phyloP scores from a whole-genome alignment of 2,888 invertebrate species.

The Panzeria rudis region DNA sequence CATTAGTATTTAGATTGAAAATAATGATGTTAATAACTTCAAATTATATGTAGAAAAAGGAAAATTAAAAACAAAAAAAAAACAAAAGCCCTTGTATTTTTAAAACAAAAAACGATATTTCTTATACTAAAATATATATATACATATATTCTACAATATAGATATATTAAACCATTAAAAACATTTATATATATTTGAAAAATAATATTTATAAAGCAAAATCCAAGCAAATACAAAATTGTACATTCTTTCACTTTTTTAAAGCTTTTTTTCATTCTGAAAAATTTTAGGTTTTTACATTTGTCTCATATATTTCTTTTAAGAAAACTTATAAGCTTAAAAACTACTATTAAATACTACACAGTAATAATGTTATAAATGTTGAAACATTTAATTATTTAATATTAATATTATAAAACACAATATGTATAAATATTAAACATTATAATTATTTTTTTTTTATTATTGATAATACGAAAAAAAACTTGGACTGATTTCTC shows the following conservation, averaged over 20 bases:
- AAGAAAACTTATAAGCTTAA: conserved; percentile 53
- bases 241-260: conserved; percentile 68
- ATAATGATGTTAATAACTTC: conserved; percentile 68
- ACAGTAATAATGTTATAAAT: conserved; percentile 69
- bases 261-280: conserved; percentile 43
- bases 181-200: conserved; percentile 31
- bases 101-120: conserved; percentile 52
- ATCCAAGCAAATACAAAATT: conserved; percentile 33
- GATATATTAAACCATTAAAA: conserved; percentile 28
- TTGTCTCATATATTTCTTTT: conserved; percentile 42
- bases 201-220: conserved; percentile 28
- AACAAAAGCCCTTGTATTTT: conserved; percentile 45
- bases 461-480: conserved; percentile 65
- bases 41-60: conserved; percentile 67
- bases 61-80: conserved; percentile 39
- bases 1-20: conserved; percentile 59
- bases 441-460: conserved; percentile 52
- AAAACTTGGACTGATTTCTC: conserved; percentile 73
- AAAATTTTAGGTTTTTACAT: not conserved
- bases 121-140: conserved; percentile 46
- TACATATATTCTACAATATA: conserved; percentile 34
- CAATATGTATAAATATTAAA: conserved; percentile 51
- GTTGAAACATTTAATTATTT: conserved; percentile 62
- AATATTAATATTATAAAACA: conserved; percentile 56
- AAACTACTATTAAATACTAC: conserved; percentile 60